These are phyloP conservation scores for Leptura quadrifasciata DNA, from an alignment of 2,888 invertebrate genomes.

Conservation along the genomic window DNA sequence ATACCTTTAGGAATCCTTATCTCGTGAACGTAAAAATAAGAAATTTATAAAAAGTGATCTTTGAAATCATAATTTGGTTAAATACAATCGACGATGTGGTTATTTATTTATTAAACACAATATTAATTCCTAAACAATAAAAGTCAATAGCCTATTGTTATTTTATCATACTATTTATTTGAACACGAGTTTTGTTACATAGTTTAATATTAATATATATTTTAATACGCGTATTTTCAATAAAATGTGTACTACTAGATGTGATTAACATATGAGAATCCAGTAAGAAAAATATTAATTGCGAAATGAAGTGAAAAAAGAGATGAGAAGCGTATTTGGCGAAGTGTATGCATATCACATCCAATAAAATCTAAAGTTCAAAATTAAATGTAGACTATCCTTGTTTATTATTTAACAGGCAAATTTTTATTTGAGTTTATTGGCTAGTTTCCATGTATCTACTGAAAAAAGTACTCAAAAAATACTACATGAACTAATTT, in stretches of 20 bases:
- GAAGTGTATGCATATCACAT: background rate
- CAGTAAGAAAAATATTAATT: background rate
- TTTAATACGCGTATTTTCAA: background rate
- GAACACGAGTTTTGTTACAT: slow-evolving; percentile 22
- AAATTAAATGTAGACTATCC: background rate
- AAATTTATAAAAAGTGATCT: slow-evolving; percentile 19
- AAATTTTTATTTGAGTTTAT: slow-evolving; percentile 6
- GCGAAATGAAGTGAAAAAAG: background rate
- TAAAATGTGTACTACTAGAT: background rate
- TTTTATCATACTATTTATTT: slow-evolving; percentile 50
- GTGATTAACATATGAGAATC: background rate
- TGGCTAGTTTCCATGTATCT: slow-evolving; percentile 22
- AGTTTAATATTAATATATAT: background rate
- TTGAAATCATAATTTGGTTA: slow-evolving; percentile 26
- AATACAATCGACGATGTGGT: slow-evolving; percentile 39
- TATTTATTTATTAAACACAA: slow-evolving; percentile 55
- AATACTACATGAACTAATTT: too few relatives aligned
- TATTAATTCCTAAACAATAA: slow-evolving; percentile 59
- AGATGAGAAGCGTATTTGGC: background rate
- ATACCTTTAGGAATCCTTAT: background rate
- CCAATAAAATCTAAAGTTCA: background rate
- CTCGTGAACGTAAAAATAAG: slow-evolving; percentile 14
- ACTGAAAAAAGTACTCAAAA: background rate
- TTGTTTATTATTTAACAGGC: slow-evolving; percentile 6
- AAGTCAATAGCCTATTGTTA: slow-evolving; percentile 64